A percentile compares a stretch with the other conserved stretches of the same genome.
Evolutionary conservation across 1,140 invertebrate species (phyloP).

Genomic region (Pseudomyrmex cubaensis): DNA sequence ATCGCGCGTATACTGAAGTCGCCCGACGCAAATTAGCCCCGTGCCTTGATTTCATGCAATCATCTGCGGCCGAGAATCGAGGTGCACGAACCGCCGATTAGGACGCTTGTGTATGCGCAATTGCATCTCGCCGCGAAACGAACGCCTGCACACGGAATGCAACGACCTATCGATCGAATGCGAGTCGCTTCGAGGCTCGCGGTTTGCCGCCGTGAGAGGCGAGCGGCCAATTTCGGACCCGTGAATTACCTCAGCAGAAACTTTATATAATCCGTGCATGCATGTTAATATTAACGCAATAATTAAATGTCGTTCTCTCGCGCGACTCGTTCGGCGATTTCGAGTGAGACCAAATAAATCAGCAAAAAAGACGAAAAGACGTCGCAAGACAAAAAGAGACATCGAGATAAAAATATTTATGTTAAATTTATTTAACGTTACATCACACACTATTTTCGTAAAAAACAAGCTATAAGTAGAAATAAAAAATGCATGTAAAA

Average conservation of each 20-base stretch:
- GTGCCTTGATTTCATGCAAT: constrained; percentile 57
- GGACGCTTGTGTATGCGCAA: constrained; percentile 60
- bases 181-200: constrained; percentile 50
- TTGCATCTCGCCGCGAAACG: constrained; percentile 58
- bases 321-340: background rate
- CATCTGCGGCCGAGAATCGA: constrained; percentile 47
- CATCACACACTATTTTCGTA: background rate
- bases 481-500: too few species aligned
- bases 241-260: constrained; percentile 36
- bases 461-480: background rate
- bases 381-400: background rate
- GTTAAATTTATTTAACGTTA: background rate
- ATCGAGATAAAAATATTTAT: too few species aligned
- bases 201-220: constrained; percentile 31
- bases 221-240: constrained; percentile 43
- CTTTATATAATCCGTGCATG: constrained; percentile 22
- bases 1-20: constrained; percentile 47
- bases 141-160: constrained; percentile 59
- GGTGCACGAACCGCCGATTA: constrained; percentile 56
- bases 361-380: constrained; percentile 2
- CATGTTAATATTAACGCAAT: constrained; percentile 38
- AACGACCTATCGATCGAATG: constrained; percentile 62
- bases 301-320: constrained; percentile 22
- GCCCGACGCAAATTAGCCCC: constrained; percentile 38
- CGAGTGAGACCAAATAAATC: background rate